phyloP scores from a whole-genome alignment of 2,113 vertebrate species.

The Gasterosteus aculeatus region DNA sequence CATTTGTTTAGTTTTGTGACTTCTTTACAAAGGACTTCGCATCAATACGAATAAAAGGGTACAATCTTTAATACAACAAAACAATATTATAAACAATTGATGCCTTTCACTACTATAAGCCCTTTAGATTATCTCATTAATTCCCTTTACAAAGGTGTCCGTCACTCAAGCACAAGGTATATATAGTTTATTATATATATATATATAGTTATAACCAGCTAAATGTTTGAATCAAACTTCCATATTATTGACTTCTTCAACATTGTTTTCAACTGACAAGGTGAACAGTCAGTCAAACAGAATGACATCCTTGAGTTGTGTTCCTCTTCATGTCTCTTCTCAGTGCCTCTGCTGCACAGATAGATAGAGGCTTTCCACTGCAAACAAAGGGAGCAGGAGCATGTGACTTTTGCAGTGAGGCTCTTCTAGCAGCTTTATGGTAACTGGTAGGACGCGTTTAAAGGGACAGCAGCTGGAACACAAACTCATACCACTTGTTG shows the following conservation, averaged over 20 bases:
- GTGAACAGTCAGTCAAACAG: not conserved
- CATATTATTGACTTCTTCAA: not conserved
- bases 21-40: not conserved
- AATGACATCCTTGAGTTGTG: not conserved
- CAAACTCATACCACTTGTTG: not conserved
- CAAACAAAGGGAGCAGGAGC: conserved; percentile 72
- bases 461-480: conserved; percentile 62
- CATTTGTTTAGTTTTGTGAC: not conserved
- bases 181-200: not conserved
- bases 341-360: conserved; percentile 1
- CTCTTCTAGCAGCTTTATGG: conserved; percentile 74
- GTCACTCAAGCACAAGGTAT: not conserved
- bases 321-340: conserved; percentile 1
- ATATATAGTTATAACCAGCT: not conserved
- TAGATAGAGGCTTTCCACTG: conserved; percentile 29
- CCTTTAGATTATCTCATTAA: not conserved
- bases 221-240: not conserved
- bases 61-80: not conserved
- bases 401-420: conserved; percentile 79
- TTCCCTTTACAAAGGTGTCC: not conserved
- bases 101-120: not conserved
- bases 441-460: conserved; percentile 67
- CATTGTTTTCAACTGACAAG: not conserved
- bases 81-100: not conserved
- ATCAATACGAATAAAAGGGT: not conserved